Percentiles rank a stretch among this genome's conserved stretches.
phyloP scores from a whole-genome alignment of 37 sponge, comb jelly and placozoan genomes.

The Hormiphora californensis region DNA sequence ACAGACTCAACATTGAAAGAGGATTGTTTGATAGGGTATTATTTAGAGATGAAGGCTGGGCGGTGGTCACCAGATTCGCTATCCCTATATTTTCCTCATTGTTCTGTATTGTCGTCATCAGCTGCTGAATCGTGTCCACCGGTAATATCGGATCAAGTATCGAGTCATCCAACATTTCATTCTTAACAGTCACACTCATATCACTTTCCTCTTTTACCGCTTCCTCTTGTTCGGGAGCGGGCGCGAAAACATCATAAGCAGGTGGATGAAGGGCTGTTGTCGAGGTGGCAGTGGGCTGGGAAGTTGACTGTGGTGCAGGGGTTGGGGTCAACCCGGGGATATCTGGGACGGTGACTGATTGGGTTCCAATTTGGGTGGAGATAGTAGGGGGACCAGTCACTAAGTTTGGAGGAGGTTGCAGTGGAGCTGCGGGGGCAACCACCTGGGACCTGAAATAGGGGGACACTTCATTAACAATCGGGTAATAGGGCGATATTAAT shows the following conservation, averaged over 20 bases:
- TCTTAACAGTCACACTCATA: neutral
- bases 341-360: neutral
- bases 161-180: neutral
- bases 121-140: neutral
- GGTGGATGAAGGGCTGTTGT: neutral
- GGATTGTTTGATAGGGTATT: conserved; percentile 3
- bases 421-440: neutral
- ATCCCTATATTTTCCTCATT: conserved; percentile 24
- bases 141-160: neutral
- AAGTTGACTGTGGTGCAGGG: conserved; percentile 1
- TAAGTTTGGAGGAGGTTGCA: neutral
- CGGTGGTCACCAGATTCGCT: conserved; percentile 1
- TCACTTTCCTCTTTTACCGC: neutral
- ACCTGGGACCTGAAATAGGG: neutral
- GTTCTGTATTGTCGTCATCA: neutral
- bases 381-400: neutral
- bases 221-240: neutral
- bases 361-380: neutral
- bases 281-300: neutral
- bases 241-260: neutral
- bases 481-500: too few relatives aligned
- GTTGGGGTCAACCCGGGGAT: neutral
- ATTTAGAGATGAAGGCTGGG: neutral
- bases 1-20: conserved; percentile 7
- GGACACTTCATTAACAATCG: too few relatives aligned